phyloP scores from a whole-genome alignment of 2,797 vertebrate species.

The Rhynchotus rufescens region DNA sequence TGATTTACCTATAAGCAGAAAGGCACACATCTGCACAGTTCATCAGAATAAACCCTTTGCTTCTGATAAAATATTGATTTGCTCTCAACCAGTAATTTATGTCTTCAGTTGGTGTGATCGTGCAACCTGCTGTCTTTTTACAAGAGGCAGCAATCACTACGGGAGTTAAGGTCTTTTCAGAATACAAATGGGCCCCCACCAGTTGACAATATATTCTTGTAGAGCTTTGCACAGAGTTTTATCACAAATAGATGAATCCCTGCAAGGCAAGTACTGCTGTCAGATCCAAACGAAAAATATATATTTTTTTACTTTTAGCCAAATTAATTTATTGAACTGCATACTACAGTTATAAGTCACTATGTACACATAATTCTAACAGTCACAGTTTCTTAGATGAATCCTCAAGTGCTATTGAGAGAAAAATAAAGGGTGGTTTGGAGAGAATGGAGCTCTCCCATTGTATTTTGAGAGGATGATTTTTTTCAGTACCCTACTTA shows the following conservation, averaged over 20 bases:
- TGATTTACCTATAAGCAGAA: slow-evolving; percentile 38
- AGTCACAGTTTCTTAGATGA: background rate
- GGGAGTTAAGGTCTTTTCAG: background rate
- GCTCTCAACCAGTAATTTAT: slow-evolving; percentile 8
- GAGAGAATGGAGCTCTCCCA: background rate
- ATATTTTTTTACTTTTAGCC: slow-evolving; percentile 7
- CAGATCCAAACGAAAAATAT: background rate
- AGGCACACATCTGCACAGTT: background rate
- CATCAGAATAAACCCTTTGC: background rate
- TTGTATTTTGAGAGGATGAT: background rate
- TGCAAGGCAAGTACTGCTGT: background rate
- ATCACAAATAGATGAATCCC: background rate
- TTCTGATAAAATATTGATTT: slow-evolving; percentile 43
- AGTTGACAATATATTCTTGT: background rate
- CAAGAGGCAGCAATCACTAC: background rate
- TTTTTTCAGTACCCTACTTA: background rate
- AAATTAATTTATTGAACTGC: slow-evolving; percentile 2
- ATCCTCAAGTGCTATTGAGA: background rate
- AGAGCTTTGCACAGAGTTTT: background rate
- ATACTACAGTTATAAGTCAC: background rate
- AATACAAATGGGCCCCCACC: background rate
- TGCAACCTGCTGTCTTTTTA: background rate
- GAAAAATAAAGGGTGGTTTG: background rate
- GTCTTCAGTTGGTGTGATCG: background rate
- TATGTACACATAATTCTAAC: background rate